Base-by-base conservation (phyloP, 2,888 invertebrate species). In the Stenoptilia bipunctidactyla region DNA sequence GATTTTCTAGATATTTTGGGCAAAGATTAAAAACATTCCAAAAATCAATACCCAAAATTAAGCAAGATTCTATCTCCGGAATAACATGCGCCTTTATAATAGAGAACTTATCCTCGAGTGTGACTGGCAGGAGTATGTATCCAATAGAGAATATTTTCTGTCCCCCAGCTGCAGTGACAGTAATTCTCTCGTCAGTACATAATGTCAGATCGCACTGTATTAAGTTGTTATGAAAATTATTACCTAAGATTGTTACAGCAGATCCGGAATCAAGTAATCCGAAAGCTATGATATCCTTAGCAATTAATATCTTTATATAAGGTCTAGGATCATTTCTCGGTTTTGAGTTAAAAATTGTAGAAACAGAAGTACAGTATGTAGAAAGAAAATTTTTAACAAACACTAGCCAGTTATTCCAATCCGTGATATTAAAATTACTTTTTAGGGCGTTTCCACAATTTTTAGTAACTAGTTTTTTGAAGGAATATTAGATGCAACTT, bases 21-120 rank as follows among this genome's bases (percentile, higher is more conserved):
- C 36, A 38, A 2, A 42, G 10, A 10, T 44, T 36, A 40, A 47
- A 47, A 14, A 15, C 20, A 2, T 12, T 2, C 45, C 45, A 50
- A 33, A 49, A 51, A 36, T 49, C 49, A 5, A 48, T 43, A 13
- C 51, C 51, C 13, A 49, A 33, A 13, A 51, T 48, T 3, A 51
- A 15, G 1, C 34, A 12, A 4, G 34, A 30, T n/a, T 43, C 15
- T 15, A 51, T 36, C 12, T 45, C 38, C 4, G 51, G 51, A 13
- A 51, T 15, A 12, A 48, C 40, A 36, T 45, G 34, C 15, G 44
- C 36, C 15, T 47, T 47, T 15, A 51, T 40, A 6, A 45, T 13
- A n/a, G 36, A 27, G 20, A 40, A 36, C 13, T 36, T 33, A 30
- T 40, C 15, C 20, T 47, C 40, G 43, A 47, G 49, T 1, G 10